phyloP scores from a whole-genome alignment of 2,113 vertebrate species.

The Cricetomys ansorgei region DNA sequence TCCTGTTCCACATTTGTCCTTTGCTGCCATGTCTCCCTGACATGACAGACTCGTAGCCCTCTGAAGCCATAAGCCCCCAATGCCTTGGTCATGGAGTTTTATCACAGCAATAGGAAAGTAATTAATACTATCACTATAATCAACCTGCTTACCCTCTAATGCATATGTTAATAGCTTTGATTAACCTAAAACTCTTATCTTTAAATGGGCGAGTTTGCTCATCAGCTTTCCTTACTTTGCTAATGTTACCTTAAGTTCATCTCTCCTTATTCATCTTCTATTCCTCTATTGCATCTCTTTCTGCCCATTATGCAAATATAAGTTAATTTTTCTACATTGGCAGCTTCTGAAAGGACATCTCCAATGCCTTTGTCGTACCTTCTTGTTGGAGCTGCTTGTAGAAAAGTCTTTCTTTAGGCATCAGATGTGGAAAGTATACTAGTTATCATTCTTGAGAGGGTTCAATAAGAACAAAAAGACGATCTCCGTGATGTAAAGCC shows the following conservation, averaged over 20 bases:
- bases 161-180: neutral
- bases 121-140: neutral
- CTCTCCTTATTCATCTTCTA: neutral
- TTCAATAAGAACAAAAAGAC: too few relatives aligned
- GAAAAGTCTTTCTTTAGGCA: neutral
- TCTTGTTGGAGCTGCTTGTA: neutral
- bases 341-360: neutral
- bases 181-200: neutral
- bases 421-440: neutral
- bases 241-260: neutral
- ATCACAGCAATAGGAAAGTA: neutral
- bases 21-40: neutral
- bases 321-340: neutral
- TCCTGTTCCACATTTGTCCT: neutral
- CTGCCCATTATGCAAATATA: neutral
- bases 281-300: neutral
- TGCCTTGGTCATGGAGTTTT: neutral
- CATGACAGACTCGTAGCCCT: neutral
- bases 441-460: too few relatives aligned
- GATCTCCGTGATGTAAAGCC: too few relatives aligned
- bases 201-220: neutral
- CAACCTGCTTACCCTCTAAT: neutral
- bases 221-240: neutral
- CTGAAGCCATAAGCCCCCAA: neutral
- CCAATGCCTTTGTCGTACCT: neutral